Evolutionary conservation across 2,113 vertebrate genomes (phyloP).

Genomic region (Brachyhypopomus gauderio): DNA sequence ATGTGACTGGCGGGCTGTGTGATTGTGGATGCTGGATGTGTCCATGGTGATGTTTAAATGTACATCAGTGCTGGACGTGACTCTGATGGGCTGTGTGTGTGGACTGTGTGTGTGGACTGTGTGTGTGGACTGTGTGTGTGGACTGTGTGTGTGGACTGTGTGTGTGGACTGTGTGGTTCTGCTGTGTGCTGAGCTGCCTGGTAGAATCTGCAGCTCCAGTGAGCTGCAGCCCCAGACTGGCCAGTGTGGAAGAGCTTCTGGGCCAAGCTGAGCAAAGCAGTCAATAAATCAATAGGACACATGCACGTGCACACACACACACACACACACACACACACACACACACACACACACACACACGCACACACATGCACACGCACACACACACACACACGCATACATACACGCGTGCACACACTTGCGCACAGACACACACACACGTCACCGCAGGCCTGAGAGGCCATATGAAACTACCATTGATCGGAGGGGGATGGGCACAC

Average conservation of each 20-base stretch:
- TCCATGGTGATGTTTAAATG: constrained; percentile 3
- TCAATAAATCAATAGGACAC: constrained; percentile 84
- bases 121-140: constrained; percentile 23
- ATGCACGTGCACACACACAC: constrained; percentile 45
- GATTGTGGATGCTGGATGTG: not conserved
- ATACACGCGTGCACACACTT: not conserved
- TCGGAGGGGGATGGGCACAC: constrained; percentile 72
- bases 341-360: no score
- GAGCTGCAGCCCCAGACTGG: constrained; percentile 56
- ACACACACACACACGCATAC: no score
- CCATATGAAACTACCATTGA: constrained; percentile 83
- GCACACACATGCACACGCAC: no score
- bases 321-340: constrained; percentile 63
- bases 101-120: constrained; percentile 15
- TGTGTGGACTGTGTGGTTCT: constrained; percentile 30
- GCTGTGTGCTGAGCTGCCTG: constrained; percentile 33
- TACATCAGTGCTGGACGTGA: not conserved
- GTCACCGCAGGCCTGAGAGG: constrained; percentile 79
- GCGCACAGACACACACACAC: constrained; percentile 39
- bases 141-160: constrained; percentile 10
- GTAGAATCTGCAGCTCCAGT: constrained; percentile 42
- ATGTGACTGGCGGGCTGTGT: not conserved
- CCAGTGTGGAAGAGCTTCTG: constrained; percentile 70
- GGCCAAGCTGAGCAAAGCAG: constrained; percentile 67
- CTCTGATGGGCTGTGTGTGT: not conserved